Evolutionary conservation across 2,888 invertebrate genomes (phyloP).

Genomic region (Coleophora flavipennella): DNA sequence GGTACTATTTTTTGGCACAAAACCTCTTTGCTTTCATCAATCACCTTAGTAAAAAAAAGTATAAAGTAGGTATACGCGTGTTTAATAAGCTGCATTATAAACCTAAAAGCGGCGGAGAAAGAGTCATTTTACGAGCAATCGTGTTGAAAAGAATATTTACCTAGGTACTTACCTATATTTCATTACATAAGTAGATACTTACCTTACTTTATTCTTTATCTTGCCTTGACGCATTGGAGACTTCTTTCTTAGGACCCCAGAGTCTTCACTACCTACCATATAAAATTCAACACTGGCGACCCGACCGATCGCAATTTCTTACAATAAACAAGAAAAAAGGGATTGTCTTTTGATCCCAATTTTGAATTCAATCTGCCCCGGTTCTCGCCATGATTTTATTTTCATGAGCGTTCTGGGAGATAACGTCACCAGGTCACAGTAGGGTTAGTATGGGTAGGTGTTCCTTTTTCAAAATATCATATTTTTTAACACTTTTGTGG

Average conservation of each 20-base stretch:
- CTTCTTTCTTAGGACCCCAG: conserved; percentile 2
- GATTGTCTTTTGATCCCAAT: conserved; percentile 69
- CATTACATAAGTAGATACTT: background rate
- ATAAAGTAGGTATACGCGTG: too few relatives aligned
- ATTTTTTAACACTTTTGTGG: too few relatives aligned
- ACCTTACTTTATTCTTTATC: too few relatives aligned
- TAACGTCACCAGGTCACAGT: conserved; percentile 19
- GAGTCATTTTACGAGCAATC: too few relatives aligned
- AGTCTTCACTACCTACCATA: conserved; percentile 34
- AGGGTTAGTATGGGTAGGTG: conserved; percentile 23
- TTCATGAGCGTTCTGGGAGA: conserved; percentile 62
- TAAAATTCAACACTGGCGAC: conserved; percentile 56
- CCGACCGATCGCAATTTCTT: conserved; percentile 47
- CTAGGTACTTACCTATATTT: background rate
- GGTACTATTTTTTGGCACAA: too few relatives aligned
- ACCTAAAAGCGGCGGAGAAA: conserved; percentile 1
- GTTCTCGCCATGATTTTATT: conserved; percentile 68
- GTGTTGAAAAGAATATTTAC: background rate
- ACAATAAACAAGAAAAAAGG: conserved; percentile 59
- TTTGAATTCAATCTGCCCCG: conserved; percentile 67
- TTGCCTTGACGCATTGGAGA: too few relatives aligned
- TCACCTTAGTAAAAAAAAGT: too few relatives aligned
- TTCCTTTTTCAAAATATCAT: too few relatives aligned
- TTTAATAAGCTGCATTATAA: background rate
- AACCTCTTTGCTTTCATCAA: too few relatives aligned